Percentiles rank a stretch among this genome's conserved stretches.
Evolutionary conservation across 2,888 invertebrate genomes (phyloP).

Genomic region (Pediacus dermestoides): DNA sequence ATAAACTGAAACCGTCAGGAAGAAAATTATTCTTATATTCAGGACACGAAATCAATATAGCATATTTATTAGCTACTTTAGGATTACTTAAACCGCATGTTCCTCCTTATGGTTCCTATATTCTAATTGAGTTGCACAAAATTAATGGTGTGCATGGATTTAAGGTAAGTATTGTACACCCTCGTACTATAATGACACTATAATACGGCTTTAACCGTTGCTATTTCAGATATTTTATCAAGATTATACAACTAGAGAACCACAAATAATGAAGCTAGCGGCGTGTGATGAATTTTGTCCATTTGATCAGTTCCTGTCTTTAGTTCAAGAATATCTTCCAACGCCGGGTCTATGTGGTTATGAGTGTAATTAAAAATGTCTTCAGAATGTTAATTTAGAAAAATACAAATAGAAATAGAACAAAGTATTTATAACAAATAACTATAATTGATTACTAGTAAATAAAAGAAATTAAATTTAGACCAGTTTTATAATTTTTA

Average conservation of each 20-base stretch:
- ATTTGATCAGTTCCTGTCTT: constrained; percentile 34
- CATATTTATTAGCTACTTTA: constrained; percentile 49
- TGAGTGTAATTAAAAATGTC: too few species aligned
- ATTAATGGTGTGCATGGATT: constrained; percentile 30
- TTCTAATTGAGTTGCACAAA: constrained; percentile 35
- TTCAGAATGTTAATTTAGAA: too few species aligned
- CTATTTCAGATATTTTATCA: constrained; percentile 24
- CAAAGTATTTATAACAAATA: too few species aligned
- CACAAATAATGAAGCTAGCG: constrained; percentile 31
- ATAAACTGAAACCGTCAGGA: constrained; percentile 28
- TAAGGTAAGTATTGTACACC: constrained; percentile 24
- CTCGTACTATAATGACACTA: too few species aligned
- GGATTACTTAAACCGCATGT: constrained; percentile 47
- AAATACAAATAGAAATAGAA: too few species aligned
- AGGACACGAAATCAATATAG: constrained; percentile 56
- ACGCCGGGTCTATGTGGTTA: too few species aligned
- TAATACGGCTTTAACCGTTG: too few species aligned
- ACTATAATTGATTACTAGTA: too few species aligned
- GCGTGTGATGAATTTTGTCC: constrained; percentile 39
- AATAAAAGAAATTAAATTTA: too few species aligned
- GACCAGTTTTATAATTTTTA: too few species aligned
- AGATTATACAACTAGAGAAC: constrained; percentile 21
- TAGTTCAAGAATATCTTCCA: constrained; percentile 35
- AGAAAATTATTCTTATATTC: constrained; percentile 44
- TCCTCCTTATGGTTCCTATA: constrained; percentile 34